Base-by-base conservation (phyloP, 2,888 invertebrate genomes). In the Ferdinandea cuprea region DNA sequence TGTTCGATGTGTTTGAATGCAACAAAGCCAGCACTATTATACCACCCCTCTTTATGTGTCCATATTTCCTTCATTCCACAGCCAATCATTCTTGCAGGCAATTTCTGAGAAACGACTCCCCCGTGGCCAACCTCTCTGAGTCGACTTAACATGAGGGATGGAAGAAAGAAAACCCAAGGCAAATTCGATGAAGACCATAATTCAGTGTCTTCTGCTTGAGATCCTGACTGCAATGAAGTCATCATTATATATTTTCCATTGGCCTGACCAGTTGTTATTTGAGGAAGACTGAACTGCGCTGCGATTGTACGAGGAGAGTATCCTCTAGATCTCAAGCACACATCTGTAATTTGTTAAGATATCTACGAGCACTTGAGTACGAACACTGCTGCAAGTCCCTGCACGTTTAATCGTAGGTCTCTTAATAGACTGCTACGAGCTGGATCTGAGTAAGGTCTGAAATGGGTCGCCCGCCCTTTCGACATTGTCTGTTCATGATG, bases 251-350 rank as follows among this genome's bases (percentile, higher is more conserved):
- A 63, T 83, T 63, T 32, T 65, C 52, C 65, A 46, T 32, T 56
- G 54, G 63, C 35, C 40, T 17, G 37, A 66, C 42, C 37, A 30
- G 56, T 65, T 50, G 13, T 13, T 17, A 5, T 25, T 25, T 32
- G 19, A 28, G 6, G 48, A 9, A 19, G 17, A 9, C 8, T 19
- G 9, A 21, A 9, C 17, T 35, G 54, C 3, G 11, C 44, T 35
- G 37, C 50, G 54, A 17, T 44, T 44, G 21, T 59, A 52, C 61
- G 50, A 17, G 40, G 21, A 17, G 42, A 44, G 59, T 40, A 61
- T 66, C 54, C 59, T 68, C 66, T 13, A 83, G 66, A 83, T 83
- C 83, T 78, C 83, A 68, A 83, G 83, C 83, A 83, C 83, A 83
- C 77, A 72, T 68, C 37, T 72, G 78, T 83, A 78, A 83, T 83